Percentiles rank a stretch among this genome's conserved stretches.
Evolutionary conservation across 2,888 invertebrate genomes (phyloP).

Genomic region (Galeopsomyia nigrocyanea): DNA sequence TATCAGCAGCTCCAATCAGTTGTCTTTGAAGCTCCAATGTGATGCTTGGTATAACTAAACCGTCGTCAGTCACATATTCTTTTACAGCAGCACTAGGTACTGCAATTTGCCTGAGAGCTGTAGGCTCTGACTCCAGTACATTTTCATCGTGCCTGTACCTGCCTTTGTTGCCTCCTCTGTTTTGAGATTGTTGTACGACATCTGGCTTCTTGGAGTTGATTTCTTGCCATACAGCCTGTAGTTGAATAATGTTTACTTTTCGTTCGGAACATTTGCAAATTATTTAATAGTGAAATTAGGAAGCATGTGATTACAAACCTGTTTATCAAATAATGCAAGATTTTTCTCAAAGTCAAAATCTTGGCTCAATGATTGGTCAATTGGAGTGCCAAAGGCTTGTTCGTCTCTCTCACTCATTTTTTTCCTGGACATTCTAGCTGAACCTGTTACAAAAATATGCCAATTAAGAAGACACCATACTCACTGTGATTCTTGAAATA

Average conservation of each 20-base stretch:
- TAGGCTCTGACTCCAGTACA: slow-evolving; percentile 78
- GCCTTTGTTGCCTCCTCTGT: slow-evolving; percentile 54
- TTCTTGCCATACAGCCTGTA: slow-evolving; percentile 82
- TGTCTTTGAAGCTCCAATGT: slow-evolving; percentile 76
- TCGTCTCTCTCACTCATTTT: slow-evolving; percentile 74
- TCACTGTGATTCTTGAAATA: no score
- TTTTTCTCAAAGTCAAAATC: slow-evolving; percentile 97
- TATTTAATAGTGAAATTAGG: slow-evolving; percentile 11
- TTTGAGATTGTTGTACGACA: slow-evolving; percentile 72
- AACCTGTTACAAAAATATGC: slow-evolving; percentile 49
- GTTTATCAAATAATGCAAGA: slow-evolving; percentile 90
- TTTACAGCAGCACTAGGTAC: slow-evolving; percentile 76
- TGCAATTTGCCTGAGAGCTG: slow-evolving; percentile 78
- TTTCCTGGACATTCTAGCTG: slow-evolving; percentile 64
- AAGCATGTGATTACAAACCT: slow-evolving; percentile 59
- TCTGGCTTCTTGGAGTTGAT: slow-evolving; percentile 78
- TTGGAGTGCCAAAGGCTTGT: slow-evolving; percentile 83
- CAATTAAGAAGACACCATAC: no score
- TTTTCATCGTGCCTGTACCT: slow-evolving; percentile 90
- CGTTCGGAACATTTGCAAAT: slow-evolving; percentile 12
- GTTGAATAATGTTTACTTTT: slow-evolving; percentile 39
- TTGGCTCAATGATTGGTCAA: slow-evolving; percentile 76
- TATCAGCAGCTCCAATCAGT: slow-evolving; percentile 79
- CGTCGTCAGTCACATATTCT: slow-evolving; percentile 86
- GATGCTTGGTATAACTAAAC: slow-evolving; percentile 84